Percentiles rank a stretch among this genome's conserved stretches.
phyloP scores from a whole-genome alignment of 2,888 invertebrate genomes.

The Miltochrista miniata region DNA sequence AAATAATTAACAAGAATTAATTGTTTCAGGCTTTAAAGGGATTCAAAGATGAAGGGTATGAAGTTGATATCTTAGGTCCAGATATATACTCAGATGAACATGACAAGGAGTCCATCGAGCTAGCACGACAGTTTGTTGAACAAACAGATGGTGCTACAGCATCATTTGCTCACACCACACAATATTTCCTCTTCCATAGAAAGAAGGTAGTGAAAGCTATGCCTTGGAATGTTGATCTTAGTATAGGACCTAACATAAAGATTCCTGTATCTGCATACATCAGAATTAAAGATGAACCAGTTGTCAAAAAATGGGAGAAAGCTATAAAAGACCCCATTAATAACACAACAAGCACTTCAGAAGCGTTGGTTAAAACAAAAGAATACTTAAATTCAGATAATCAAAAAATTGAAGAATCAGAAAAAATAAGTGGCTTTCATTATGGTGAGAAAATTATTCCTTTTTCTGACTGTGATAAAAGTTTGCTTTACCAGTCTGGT shows the following conservation, averaged over 20 bases:
- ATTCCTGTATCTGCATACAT: slow-evolving; percentile 85
- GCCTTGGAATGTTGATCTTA: slow-evolving; percentile 86
- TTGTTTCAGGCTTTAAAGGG: slow-evolving; percentile 73
- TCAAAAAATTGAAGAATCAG: slow-evolving; percentile 74
- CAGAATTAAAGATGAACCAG: slow-evolving; percentile 74
- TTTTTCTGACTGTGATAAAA: slow-evolving; percentile 80
- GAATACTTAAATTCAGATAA: slow-evolving; percentile 70
- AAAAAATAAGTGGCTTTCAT: slow-evolving; percentile 82
- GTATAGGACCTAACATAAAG: slow-evolving; percentile 83
- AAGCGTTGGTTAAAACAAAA: slow-evolving; percentile 58
- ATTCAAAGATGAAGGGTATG: slow-evolving; percentile 80
- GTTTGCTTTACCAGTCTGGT: slow-evolving; percentile 84
- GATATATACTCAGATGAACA: slow-evolving; percentile 62
- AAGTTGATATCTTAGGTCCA: slow-evolving; percentile 86
- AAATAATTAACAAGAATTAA: not conserved
- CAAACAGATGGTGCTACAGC: slow-evolving; percentile 71
- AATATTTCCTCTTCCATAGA: slow-evolving; percentile 82
- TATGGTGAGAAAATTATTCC: slow-evolving; percentile 86
- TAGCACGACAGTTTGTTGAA: slow-evolving; percentile 68
- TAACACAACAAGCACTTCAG: slow-evolving; percentile 61
- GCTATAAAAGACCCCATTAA: slow-evolving; percentile 67
- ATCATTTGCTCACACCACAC: slow-evolving; percentile 84
- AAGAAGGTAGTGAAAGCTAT: slow-evolving; percentile 75
- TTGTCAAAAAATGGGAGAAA: slow-evolving; percentile 63
- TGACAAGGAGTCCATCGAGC: slow-evolving; percentile 53